These are phyloP conservation scores for Aleiodes alternator DNA, from an alignment of 2,888 invertebrate species.

Conservation along the genomic window DNA sequence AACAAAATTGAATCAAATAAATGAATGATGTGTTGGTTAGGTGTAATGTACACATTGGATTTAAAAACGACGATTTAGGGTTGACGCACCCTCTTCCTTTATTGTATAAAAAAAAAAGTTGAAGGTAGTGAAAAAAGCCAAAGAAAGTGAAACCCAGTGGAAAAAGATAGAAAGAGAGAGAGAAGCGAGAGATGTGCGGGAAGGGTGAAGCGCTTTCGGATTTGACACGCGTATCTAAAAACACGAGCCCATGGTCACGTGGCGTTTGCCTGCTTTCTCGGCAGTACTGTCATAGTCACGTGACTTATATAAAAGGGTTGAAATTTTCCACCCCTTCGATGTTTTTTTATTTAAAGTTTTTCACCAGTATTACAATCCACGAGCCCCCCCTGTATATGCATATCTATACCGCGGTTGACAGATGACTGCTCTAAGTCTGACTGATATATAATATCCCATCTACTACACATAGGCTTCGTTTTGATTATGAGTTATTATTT, in stretches of 20 bases:
- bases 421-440: slow-evolving; percentile 73
- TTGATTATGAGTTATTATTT: slow-evolving; percentile 73
- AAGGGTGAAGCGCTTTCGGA: slow-evolving; percentile 65
- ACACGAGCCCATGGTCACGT: slow-evolving; percentile 65
- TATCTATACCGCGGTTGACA: slow-evolving; percentile 62
- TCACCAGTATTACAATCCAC: slow-evolving; percentile 11
- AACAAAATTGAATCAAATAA: neutral
- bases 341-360: slow-evolving; percentile 32
- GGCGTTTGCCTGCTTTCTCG: slow-evolving; percentile 59
- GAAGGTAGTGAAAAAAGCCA: slow-evolving; percentile 5
- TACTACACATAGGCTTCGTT: slow-evolving; percentile 68
- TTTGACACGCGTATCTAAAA: slow-evolving; percentile 75
- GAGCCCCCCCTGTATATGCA: slow-evolving; percentile 4
- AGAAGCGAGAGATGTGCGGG: slow-evolving; percentile 23
- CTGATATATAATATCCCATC: slow-evolving; percentile 66
- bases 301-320: slow-evolving; percentile 74
- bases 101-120: slow-evolving; percentile 23
- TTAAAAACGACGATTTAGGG: slow-evolving; percentile 15
- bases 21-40: slow-evolving; percentile 5
- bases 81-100: slow-evolving; percentile 18
- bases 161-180: slow-evolving; percentile 29
- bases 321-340: slow-evolving; percentile 65
- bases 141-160: slow-evolving; percentile 28
- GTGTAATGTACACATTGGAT: slow-evolving; percentile 25
- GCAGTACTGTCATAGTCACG: slow-evolving; percentile 68